Conservation (phyloP, 2,113 vertebrate species). For the Morone saxatilis region DNA sequence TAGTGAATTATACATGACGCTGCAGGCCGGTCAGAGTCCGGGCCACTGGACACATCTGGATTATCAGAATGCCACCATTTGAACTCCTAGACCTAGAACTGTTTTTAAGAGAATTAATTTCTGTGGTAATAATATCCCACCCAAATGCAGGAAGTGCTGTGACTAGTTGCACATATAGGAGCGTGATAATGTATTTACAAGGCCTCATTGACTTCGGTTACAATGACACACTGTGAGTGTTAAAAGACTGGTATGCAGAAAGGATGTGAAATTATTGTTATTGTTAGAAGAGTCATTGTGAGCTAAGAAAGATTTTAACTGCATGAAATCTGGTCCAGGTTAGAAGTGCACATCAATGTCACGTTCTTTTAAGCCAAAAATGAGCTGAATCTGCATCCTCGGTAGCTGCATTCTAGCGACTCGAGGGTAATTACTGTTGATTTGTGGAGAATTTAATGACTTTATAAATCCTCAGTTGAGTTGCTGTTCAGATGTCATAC, state of each 20-base stretch:
- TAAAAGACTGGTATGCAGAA: slow-evolving; percentile 20
- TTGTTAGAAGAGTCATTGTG: slow-evolving; percentile 2
- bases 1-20: slow-evolving; percentile 66
- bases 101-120: slow-evolving; percentile 45
- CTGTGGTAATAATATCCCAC: slow-evolving; percentile 30
- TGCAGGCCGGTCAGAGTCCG: slow-evolving; percentile 41
- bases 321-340: neutral
- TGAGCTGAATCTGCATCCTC: slow-evolving; percentile 6
- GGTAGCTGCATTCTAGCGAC: neutral
- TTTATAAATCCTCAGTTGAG: slow-evolving; percentile 4
- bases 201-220: slow-evolving; percentile 27
- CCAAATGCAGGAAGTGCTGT: slow-evolving; percentile 43
- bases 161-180: slow-evolving; percentile 35
- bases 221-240: slow-evolving; percentile 38
- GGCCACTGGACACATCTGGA: slow-evolving; percentile 56
- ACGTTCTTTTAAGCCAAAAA: neutral
- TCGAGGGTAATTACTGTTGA: slow-evolving; percentile 20
- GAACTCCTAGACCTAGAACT: neutral
- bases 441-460: slow-evolving; percentile 17
- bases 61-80: slow-evolving; percentile 44
- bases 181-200: slow-evolving; percentile 47
- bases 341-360: neutral
- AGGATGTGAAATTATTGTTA: slow-evolving; percentile 21
- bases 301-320: neutral
- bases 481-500: slow-evolving; percentile 5